These are phyloP conservation scores for Cheilosia soror DNA, from an alignment of 2,888 invertebrate species.

Conservation along the genomic window DNA sequence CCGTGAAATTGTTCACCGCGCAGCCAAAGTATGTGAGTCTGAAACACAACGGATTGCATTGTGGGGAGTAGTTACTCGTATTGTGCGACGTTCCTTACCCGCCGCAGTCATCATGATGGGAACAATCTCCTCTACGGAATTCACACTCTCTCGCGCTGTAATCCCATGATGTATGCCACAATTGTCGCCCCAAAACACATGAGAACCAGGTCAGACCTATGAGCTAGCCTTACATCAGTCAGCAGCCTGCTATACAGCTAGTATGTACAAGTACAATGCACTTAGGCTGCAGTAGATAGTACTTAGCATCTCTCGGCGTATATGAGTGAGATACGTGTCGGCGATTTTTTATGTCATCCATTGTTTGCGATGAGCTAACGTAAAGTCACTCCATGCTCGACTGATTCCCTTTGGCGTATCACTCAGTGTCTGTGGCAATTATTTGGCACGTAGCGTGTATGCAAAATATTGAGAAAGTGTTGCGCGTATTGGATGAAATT, in stretches of 20 bases:
- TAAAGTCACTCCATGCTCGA: slow-evolving; percentile 41
- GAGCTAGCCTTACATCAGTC: slow-evolving; percentile 60
- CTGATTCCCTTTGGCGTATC: slow-evolving; percentile 30
- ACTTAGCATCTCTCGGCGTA: slow-evolving; percentile 35
- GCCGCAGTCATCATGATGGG: slow-evolving; percentile 35
- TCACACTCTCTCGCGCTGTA: slow-evolving; percentile 46
- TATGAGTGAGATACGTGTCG: slow-evolving; percentile 55
- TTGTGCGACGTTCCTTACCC: neutral
- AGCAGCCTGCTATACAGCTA: neutral
- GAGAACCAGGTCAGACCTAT: slow-evolving; percentile 70
- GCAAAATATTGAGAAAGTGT: slow-evolving; percentile 56
- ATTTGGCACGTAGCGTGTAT: slow-evolving; percentile 31
- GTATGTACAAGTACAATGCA: slow-evolving; percentile 27
- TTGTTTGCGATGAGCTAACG: slow-evolving; percentile 50
- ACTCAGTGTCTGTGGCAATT: slow-evolving; percentile 43
- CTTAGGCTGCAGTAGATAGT: slow-evolving; percentile 17
- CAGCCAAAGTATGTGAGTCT: neutral
- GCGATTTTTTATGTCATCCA: slow-evolving; percentile 68
- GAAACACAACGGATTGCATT: slow-evolving; percentile 66
- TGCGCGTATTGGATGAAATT: slow-evolving; percentile 52
- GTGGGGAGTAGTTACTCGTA: slow-evolving; percentile 24
- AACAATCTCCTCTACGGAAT: slow-evolving; percentile 56
- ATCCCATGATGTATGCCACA: slow-evolving; percentile 49
- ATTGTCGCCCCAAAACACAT: slow-evolving; percentile 72
- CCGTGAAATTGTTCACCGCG: slow-evolving; percentile 63